Base-by-base conservation (phyloP, 2,113 vertebrate genomes). In the Nycticryphes semicollaris region DNA sequence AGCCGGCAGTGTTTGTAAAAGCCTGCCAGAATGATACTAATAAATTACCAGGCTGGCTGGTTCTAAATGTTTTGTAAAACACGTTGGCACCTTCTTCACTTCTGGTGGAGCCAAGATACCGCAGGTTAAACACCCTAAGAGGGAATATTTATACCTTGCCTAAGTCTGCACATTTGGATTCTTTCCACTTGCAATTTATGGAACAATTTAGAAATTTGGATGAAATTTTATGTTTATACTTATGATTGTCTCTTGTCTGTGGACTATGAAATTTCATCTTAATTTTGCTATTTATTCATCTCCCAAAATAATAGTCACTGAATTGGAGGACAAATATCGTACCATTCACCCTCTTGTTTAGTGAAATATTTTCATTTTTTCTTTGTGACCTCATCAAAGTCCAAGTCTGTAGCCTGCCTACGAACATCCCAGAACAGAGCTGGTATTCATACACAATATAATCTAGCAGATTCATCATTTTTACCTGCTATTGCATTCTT, bases 241-340 rank as follows among this genome's bases (percentile, higher is more conserved):
- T 85, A 20, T 67, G 18, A 37, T 73, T 87, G 37, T 60, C 24
- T 78, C 66, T 84, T 92, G 56, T 57, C 56, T 68, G 37, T 84
- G 30, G 33, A 91, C 92, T 76, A 48, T 66, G 69, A 87, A 95
- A 92, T 64, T 87, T 84, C 56, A 23, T 93, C 75, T 80, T 66
- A 84, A 75, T 54, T 91, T 96, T 75, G 33, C 31, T 94, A 33
- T 92, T 92, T 94, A 84, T 95, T 93, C 69, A 64, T 66, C 45
- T 93, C 48, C 79, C 39, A 90, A 75, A 92, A 84, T 74, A 91
- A 78, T 70, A 81, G 72, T 81, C 73, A 70, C 64, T 47, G 72
- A 89, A 90, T 68, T 86, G 53, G 76, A 93, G 83, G 64, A 93
- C 67, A 93, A 86, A 70, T 86, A 43, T 39, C 90, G 67, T 60